Conservation (phyloP, 2,113 vertebrate genomes). For the Leiothrix lutea region DNA sequence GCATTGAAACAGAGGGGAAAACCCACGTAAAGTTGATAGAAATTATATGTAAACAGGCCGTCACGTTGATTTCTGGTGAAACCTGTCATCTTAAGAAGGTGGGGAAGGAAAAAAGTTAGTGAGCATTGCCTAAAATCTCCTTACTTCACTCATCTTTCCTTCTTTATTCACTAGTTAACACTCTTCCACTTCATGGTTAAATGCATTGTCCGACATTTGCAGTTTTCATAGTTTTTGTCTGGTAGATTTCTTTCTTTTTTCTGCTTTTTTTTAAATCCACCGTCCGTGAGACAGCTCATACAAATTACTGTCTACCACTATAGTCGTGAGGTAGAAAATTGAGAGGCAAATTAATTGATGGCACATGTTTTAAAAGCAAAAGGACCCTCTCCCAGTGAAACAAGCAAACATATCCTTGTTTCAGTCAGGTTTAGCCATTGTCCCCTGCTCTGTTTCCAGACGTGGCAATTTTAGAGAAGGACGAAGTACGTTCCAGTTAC, state of each 20-base stretch:
- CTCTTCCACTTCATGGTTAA: not conserved
- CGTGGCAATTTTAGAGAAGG: not conserved
- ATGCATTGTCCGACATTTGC: not conserved
- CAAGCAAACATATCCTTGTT: not conserved
- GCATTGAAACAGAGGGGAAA: not conserved
- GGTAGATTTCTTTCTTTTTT: not conserved
- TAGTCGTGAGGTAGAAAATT: not conserved
- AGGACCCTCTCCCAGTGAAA: not conserved
- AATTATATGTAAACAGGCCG: rapidly evolving
- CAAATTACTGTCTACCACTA: not conserved
- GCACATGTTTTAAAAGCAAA: not conserved
- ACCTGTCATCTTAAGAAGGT: not conserved
- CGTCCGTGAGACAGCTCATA: not conserved
- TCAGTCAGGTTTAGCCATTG: not conserved
- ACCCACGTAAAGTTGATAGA: rapidly evolving
- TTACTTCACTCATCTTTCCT: not conserved
- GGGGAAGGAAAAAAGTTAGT: not conserved
- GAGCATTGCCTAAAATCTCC: not conserved
- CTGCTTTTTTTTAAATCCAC: not conserved
- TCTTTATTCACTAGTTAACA: not conserved
- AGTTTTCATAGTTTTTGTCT: not conserved
- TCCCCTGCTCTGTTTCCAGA: not conserved
- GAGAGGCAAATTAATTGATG: not conserved
- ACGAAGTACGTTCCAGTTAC: not conserved
- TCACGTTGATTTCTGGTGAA: not conserved